Base-by-base conservation (phyloP, 1,140 invertebrate species). In the Bradysia coprophila region DNA sequence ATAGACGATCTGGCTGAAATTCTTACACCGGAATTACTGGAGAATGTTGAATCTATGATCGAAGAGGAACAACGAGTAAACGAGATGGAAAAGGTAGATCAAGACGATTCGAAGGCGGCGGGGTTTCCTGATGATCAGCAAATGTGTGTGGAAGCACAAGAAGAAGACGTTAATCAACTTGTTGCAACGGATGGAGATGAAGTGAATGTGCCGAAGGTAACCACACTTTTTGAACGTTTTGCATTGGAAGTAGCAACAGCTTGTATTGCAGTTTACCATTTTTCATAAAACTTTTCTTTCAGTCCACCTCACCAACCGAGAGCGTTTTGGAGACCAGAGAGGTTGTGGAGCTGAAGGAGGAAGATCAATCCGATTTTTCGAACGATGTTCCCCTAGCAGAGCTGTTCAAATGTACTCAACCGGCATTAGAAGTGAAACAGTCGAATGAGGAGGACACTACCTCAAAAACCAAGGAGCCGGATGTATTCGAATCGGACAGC, bases 61-160 rank as follows among this genome's bases (percentile, higher is more conserved):
- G 9, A 40, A 11, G 46, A 58, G 15, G 55, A 57, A 18, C 57
- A 60, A 45, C 58, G 59, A 18, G 57, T 56, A 43, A 56, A 55
- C 43, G 52, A 59, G 11, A 40, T 39, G 36, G 42, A 18, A 15
- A 22, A 8, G 4, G 19, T 5, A 11, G 21, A 11, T 5, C 5
- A 20, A 19, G 6, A 19, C 6, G 11, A 40, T 9, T 11, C 18
- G 8, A 15, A 18, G 21, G 8, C 34, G 18, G 21, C 8, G 11
- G 9, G 16, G 10, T 8, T 8, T 21, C 5, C 21, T 11, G 18
- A 18, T 11, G 19, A 22, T 40, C 38, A 40, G 21, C 10, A 40
- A 38, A 38, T 18, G 8, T 38, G 36, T 18, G n/a, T n/a, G n/a
- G n/a, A n/a, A n/a, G n/a, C n/a, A 31, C 8, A 31, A 9, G 28